Base-by-base conservation (phyloP, 2,113 vertebrate genomes). In the Zapus hudsonius region DNA sequence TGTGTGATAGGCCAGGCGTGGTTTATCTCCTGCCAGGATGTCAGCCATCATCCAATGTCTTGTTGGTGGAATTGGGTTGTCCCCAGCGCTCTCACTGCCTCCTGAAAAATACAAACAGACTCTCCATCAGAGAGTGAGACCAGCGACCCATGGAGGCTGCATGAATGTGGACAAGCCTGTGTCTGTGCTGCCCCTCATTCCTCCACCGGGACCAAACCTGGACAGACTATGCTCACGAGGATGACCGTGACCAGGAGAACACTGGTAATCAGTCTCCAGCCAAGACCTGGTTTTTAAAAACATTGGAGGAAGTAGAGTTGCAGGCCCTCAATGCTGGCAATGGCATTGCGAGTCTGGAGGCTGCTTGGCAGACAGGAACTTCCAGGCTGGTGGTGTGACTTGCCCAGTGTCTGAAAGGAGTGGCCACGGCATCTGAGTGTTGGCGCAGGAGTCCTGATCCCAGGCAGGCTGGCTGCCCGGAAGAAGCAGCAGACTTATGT, bases 201-300 rank as follows among this genome's bases (percentile, higher is more conserved):
- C 1, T 8, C 36, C 31, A 25, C 1, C 1, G 33, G 76, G 23
- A 1, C 25, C 25, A 0, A 11, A 0, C 7, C 29, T 0, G 11
- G 22, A 40, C 13, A 61, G 63, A 0, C 4, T 8, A 11, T 1
- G 3, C 0, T 38, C 33, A 0, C 0, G 1, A 25, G 7, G 2
- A 38, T 22, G 17, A 33, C 10, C 12, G 27, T 36, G 29, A 7
- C 5, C 2, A 47, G 47, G n/a, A 31, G 19, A 2, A 57, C 29
- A 19, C 7, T 31, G 7, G 64, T 2, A 13, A 22, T 6, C 7
- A 15, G 57, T 36, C 13, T 42, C 12, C 13, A 61, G 76, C 12
- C 4, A 36, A 9, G n/a, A 2, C 15, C 0, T 36, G n/a, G 47
- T 19, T 16, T 40, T n/a, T 2, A 69, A 44, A 33, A 57, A 12